These are phyloP conservation scores for Amphipyra tragopoginis DNA, from an alignment of 2,888 invertebrate genomes.

Conservation along the genomic window DNA sequence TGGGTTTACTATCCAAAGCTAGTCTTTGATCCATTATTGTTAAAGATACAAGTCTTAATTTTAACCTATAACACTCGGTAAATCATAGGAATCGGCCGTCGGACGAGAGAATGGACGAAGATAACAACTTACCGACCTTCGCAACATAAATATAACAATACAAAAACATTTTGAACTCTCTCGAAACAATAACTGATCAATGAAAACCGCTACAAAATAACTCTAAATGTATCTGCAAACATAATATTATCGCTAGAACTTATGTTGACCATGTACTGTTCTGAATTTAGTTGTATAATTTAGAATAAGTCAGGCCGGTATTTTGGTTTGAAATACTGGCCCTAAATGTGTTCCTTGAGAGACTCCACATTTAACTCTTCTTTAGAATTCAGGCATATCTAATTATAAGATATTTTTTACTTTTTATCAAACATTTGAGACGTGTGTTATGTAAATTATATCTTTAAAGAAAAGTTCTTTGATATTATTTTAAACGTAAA, in stretches of 20 bases:
- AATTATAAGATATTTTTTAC: too few species aligned
- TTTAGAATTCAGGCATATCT: too few species aligned
- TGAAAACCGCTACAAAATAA: constrained; percentile 26
- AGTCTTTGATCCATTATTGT: too few species aligned
- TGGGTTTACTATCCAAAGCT: too few species aligned
- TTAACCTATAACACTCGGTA: too few species aligned
- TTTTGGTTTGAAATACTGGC: constrained; percentile 35
- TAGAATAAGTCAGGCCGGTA: constrained; percentile 35
- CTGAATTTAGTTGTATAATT: constrained; percentile 31
- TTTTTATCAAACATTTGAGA: not conserved
- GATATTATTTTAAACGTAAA: not conserved
- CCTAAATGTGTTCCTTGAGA: constrained; percentile 38
- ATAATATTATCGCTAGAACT: constrained; percentile 16
- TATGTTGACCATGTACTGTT: constrained; percentile 17
- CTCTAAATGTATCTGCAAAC: constrained; percentile 12
- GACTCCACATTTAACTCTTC: constrained; percentile 14
- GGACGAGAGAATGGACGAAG: not conserved
- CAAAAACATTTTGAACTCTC: constrained; percentile 27
- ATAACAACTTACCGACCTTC: constrained; percentile 9
- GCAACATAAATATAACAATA: constrained; percentile 21
- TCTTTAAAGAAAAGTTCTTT: not conserved
- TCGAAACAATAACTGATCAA: constrained; percentile 27
- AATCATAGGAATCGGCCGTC: too few species aligned
- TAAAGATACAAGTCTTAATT: too few species aligned
- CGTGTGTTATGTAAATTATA: not conserved